Conservation (phyloP, 2,113 vertebrate genomes). For the Okapia johnstoni region DNA sequence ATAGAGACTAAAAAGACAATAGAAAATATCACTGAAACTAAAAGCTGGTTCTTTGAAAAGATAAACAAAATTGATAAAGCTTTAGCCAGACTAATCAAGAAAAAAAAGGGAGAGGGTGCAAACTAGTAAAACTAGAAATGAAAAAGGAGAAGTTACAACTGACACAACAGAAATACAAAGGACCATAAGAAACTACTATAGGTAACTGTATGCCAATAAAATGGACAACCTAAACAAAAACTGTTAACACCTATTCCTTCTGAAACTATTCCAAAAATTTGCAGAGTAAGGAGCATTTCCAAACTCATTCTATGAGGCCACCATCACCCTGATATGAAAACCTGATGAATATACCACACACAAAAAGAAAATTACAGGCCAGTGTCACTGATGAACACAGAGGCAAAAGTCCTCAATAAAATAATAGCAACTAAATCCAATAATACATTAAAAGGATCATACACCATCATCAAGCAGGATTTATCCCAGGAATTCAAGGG, state of each 20-base stretch:
- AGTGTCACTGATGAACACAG: background rate
- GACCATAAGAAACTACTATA: background rate
- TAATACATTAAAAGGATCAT: background rate
- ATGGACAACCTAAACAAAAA: background rate
- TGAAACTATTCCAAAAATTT: background rate
- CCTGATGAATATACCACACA: background rate
- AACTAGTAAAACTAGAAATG: background rate
- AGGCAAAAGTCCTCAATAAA: background rate
- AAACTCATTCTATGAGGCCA: background rate
- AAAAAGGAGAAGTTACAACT: background rate
- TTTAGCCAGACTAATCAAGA: background rate
- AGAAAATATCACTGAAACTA: background rate
- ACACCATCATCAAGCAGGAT: background rate
- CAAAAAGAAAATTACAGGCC: background rate
- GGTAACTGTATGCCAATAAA: background rate
- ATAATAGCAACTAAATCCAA: background rate
- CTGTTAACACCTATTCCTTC: background rate
- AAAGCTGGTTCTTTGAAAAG: background rate
- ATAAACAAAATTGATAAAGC: background rate
- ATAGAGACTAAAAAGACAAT: background rate
- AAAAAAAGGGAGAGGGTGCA: background rate
- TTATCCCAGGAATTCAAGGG: background rate
- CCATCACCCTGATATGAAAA: background rate
- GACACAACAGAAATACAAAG: background rate
- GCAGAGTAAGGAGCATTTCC: background rate